phyloP scores from a whole-genome alignment of 1,140 invertebrate genomes.

The Drosophila seguyi region DNA sequence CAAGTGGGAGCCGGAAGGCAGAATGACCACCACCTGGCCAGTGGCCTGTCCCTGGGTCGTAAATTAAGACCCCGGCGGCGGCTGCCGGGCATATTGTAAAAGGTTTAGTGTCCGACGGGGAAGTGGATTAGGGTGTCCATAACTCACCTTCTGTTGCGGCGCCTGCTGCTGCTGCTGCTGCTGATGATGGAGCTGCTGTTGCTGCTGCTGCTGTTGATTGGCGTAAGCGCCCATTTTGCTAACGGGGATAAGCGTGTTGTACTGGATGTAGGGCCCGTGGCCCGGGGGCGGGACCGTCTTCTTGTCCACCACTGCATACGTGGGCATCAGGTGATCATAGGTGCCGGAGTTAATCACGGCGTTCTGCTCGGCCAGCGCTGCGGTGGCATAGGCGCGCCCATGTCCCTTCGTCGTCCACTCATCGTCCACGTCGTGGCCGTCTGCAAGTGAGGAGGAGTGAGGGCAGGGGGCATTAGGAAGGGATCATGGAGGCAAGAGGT shows the following conservation, averaged over 20 bases:
- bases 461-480: conserved; percentile 20
- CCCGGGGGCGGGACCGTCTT: conserved; percentile 62
- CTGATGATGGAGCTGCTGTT: conserved; percentile 61
- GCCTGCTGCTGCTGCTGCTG: conserved; percentile 71
- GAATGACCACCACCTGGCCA: conserved; percentile 6
- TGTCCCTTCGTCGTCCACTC: conserved; percentile 84
- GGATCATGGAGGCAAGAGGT: background rate
- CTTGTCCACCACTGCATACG: conserved; percentile 83
- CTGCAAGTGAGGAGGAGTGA: conserved; percentile 27
- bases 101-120: conserved; percentile 75
- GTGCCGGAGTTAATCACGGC: conserved; percentile 81
- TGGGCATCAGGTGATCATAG: conserved; percentile 84
- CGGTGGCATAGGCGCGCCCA: conserved; percentile 81
- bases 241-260: conserved; percentile 84
- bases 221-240: conserved; percentile 84
- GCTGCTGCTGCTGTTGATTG: conserved; percentile 77
- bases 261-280: conserved; percentile 80
- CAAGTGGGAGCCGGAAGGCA: background rate
- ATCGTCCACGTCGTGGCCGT: conserved; percentile 81
- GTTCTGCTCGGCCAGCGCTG: conserved; percentile 82
- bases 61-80: conserved; percentile 63
- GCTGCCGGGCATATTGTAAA: conserved; percentile 62
- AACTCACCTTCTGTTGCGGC: conserved; percentile 79
- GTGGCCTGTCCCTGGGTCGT: conserved; percentile 49
- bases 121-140: conserved; percentile 69